Evolutionary conservation across 2,113 vertebrate genomes (phyloP), one percentile per base, ranked within the genome.

Genomic region (Falcunculus frontatus): DNA sequence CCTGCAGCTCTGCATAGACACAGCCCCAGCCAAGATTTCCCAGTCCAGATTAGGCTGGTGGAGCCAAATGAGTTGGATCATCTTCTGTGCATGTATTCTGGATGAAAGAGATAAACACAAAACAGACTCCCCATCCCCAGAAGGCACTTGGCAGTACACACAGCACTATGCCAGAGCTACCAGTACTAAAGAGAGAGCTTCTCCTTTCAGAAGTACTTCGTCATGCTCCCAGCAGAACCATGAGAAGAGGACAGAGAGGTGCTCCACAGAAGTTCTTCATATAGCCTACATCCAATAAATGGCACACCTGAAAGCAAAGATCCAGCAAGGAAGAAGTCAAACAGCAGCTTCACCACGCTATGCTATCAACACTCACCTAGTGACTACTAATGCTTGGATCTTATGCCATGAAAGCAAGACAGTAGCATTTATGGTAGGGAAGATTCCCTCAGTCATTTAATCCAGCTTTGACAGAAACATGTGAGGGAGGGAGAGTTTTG

Each of bases 401-500:
- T 96, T 95, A 95, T 2, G 73, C 92, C 81, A 95, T 37, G 68
- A 72, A 92, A 90, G 67, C 75, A 96, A 77, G 80, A 86, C 76
- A 77, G 67, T 47, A 41, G 59, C 65, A 47, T n/a, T 75, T 72
- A 84, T 82, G 62, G 52, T 41, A 77, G 55, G 84, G 87, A 92
- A 96, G 93, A 95, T 91, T 90, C 80, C 81, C 68, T 92, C 79
- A 44, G 55, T 63, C 27, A 4, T 81, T 85, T 96, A 96, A 97
- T 95, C 87, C 93, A 96, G 92, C 96, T 95, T 93, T 96, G 93
- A 94, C 62, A 74, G 87, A 93, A 93, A 63, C 59, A 79, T 89
- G 76, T 22, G 76, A 88, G 55, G 65, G 87, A 7, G 8, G 82
- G 47, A 41, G 76, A 82, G 85, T 93, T 94, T 50, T 77, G 65